Conservation (phyloP, 2,113 vertebrate species). For the Brachypodius melanocephalos region DNA sequence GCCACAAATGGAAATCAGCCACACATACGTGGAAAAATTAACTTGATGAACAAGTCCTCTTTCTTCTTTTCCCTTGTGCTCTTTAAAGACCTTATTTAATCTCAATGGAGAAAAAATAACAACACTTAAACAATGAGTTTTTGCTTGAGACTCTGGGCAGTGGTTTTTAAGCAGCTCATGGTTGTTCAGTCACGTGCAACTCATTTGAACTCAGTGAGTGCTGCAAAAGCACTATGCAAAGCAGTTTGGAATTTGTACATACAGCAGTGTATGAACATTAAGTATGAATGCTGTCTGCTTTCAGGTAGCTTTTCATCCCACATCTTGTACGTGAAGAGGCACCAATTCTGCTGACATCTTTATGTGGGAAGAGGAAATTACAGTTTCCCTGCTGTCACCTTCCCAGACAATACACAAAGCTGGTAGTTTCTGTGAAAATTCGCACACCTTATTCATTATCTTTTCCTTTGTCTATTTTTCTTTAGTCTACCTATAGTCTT, state of each 20-base stretch:
- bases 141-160: neutral
- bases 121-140: neutral
- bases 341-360: neutral
- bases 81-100: constrained; percentile 12
- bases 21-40: fast-evolving
- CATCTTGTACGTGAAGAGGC: neutral
- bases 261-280: neutral
- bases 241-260: neutral
- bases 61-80: neutral
- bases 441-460: neutral
- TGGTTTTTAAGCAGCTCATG: neutral
- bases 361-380: neutral
- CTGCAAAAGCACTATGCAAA: neutral
- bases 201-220: neutral
- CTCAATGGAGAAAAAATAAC: neutral
- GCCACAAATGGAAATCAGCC: neutral
- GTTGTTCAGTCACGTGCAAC: neutral
- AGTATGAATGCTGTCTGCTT: neutral
- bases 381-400: neutral
- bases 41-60: neutral
- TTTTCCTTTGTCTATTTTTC: neutral
- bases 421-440: neutral
- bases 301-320: neutral
- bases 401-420: neutral
- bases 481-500: neutral